Conservation (phyloP, 2,113 vertebrate genomes). For the Zosterops borbonicus region DNA sequence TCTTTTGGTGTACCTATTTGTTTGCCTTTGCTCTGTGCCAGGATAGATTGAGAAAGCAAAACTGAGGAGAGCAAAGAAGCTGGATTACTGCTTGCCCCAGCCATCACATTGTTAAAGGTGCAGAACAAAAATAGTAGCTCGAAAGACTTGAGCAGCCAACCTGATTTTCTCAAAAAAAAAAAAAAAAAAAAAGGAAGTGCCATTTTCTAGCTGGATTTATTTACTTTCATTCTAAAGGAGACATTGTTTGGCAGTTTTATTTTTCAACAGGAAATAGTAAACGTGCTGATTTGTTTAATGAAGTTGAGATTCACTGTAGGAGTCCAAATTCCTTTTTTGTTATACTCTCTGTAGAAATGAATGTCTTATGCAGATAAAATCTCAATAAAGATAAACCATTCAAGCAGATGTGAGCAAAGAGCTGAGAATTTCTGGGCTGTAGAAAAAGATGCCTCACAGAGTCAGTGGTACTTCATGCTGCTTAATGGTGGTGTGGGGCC, state of each 20-base stretch:
- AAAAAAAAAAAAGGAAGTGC: not conserved
- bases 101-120: not conserved
- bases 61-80: not conserved
- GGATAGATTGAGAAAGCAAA: not conserved
- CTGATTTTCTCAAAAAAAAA: not conserved
- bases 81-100: not conserved
- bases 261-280: conserved; percentile 52
- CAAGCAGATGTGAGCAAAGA: not conserved
- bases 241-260: conserved; percentile 11
- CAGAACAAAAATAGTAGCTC: not conserved
- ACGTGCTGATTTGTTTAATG: conserved; percentile 46
- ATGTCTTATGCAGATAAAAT: conserved; percentile 8
- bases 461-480: not conserved
- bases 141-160: not conserved
- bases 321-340: not conserved
- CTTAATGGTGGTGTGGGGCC: not conserved
- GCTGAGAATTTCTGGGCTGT: not conserved
- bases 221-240: conserved; percentile 6
- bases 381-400: not conserved
- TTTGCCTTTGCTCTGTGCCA: not conserved
- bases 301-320: not conserved
- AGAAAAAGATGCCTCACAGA: not conserved
- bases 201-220: not conserved
- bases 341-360: not conserved
- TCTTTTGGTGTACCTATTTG: not conserved